phyloP scores from a whole-genome alignment of 2,113 vertebrate species.

The Leucopternis melanops region DNA sequence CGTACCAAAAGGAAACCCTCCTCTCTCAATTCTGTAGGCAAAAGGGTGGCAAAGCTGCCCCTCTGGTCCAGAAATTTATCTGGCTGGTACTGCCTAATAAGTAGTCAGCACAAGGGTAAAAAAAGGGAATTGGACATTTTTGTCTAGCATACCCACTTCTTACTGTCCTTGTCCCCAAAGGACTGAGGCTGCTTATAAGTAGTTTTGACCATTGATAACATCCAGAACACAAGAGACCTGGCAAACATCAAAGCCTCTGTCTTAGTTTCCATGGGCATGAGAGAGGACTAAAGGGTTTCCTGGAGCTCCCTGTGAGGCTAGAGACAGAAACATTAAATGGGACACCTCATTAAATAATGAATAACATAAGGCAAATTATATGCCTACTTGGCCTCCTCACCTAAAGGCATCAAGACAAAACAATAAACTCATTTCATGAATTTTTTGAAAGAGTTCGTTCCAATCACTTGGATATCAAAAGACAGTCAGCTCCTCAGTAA shows the following conservation, averaged over 20 bases:
- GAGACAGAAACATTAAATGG: background rate
- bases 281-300: background rate
- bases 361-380: background rate
- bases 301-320: background rate
- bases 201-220: background rate
- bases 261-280: background rate
- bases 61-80: background rate
- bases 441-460: background rate
- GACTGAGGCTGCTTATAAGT: background rate
- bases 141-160: background rate
- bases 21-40: background rate
- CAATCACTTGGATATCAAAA: background rate
- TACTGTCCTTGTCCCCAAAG: background rate
- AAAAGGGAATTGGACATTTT: background rate
- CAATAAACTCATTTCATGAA: background rate
- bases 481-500: background rate
- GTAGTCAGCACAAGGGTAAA: background rate
- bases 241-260: background rate
- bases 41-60: background rate
- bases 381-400: background rate
- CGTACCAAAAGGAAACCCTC: background rate
- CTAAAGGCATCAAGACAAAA: background rate
- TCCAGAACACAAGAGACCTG: background rate
- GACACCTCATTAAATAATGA: background rate
- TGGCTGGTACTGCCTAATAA: background rate